Percentiles rank a stretch among this genome's conserved stretches.
Conservation (phyloP, 2,113 vertebrate species). For the Ceyx cyanopectus region DNA sequence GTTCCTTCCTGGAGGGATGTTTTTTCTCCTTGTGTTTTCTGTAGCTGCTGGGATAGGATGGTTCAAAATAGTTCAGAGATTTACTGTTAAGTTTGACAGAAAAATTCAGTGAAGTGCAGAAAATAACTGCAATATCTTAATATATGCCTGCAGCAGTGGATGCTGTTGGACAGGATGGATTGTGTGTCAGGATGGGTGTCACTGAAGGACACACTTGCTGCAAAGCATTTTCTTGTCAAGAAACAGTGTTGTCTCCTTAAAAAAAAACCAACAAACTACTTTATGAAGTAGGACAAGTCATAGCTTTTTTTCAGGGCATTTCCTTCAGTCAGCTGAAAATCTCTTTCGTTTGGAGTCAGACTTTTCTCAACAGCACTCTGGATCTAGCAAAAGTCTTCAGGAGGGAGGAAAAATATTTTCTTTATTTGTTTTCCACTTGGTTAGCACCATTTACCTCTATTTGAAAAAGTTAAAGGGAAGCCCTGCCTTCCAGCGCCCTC, state of each 20-base stretch:
- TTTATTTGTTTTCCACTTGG: not conserved
- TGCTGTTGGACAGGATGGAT: not conserved
- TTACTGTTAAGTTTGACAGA: not conserved
- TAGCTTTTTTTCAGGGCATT: not conserved
- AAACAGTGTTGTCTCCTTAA: not conserved
- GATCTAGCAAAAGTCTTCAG: not conserved
- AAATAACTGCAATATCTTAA: not conserved
- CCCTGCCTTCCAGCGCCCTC: not conserved
- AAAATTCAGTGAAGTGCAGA: not conserved
- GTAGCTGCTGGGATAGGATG: not conserved
- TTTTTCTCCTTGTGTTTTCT: not conserved
- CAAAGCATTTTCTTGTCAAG: not conserved
- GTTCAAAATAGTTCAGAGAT: not conserved
- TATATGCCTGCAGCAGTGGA: not conserved
- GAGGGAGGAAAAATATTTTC: not conserved
- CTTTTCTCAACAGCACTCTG: not conserved
- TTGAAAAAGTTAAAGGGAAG: not conserved
- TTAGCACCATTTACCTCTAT: accelerated
- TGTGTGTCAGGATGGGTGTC: accelerated
- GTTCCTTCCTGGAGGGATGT: not conserved
- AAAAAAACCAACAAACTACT: not conserved
- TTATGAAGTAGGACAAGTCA: not conserved
- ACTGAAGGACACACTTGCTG: not conserved
- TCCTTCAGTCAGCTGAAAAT: not conserved
- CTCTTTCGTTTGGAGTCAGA: not conserved